A percentile compares a stretch with the other conserved stretches of the same genome.
Evolutionary conservation across 2,113 vertebrate species (phyloP).

Genomic region (Phylloscopus trochiloides): DNA sequence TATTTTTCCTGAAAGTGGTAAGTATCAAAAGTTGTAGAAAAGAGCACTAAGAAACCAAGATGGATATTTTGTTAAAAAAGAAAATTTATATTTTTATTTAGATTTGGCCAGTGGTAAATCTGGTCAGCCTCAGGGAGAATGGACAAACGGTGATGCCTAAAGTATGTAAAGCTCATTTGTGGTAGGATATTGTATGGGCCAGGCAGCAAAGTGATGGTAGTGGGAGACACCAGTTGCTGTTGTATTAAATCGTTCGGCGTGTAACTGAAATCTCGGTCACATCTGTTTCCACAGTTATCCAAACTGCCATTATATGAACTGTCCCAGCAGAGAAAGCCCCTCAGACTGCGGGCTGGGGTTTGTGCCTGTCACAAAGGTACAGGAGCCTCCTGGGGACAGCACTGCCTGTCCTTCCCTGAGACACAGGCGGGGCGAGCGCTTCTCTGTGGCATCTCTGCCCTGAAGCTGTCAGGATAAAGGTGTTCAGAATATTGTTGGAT

Average conservation of each 20-base stretch:
- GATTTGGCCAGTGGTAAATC: background rate
- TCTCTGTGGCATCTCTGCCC: background rate
- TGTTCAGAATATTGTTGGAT: background rate
- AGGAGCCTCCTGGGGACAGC: background rate
- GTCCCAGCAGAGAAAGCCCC: too few relatives aligned
- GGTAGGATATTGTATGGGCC: background rate
- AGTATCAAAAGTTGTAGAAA: background rate
- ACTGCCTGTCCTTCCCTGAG: background rate
- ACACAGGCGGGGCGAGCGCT: too few relatives aligned
- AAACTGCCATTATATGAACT: too few relatives aligned
- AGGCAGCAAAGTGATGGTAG: background rate
- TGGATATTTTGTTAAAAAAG: background rate
- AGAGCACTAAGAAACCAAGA: background rate
- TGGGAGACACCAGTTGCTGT: background rate
- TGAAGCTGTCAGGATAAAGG: background rate
- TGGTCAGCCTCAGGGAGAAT: background rate
- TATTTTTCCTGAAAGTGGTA: background rate
- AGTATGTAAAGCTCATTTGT: background rate
- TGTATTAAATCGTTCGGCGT: rapidly evolving
- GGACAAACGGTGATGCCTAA: background rate
- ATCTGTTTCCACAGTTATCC: background rate
- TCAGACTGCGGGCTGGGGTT: rapidly evolving
- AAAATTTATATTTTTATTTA: background rate
- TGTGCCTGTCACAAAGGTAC: background rate
- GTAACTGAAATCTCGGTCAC: background rate